Percentiles rank a stretch among this genome's conserved stretches.
Conservation (phyloP, 2,888 invertebrate species). For the Chirona hameri region DNA sequence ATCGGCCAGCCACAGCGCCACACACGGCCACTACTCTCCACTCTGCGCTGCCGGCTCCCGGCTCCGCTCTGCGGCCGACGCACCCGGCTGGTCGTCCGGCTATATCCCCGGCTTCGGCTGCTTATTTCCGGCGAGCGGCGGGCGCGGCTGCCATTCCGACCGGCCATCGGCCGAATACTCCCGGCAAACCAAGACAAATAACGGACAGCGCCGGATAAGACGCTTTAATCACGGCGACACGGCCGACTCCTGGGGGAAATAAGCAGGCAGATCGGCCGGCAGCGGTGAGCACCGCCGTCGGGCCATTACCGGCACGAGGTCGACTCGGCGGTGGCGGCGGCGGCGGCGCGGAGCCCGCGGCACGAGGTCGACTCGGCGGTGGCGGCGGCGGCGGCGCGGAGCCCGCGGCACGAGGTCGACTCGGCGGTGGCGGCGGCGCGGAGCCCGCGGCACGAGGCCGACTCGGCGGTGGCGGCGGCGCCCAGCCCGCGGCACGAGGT, state of each 20-base stretch:
- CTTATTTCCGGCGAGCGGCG: neutral
- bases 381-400: too few relatives aligned
- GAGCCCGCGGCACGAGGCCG: too few relatives aligned
- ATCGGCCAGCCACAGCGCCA: too few relatives aligned
- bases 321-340: neutral
- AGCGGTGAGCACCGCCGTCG: neutral
- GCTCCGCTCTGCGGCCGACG: too few relatives aligned
- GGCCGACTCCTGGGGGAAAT: neutral
- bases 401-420: neutral
- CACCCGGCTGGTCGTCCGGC: too few relatives aligned
- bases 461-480: too few relatives aligned
- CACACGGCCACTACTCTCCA: too few relatives aligned
- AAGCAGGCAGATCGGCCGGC: neutral
- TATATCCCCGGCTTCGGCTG: too few relatives aligned
- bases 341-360: too few relatives aligned
- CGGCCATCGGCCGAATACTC: neutral
- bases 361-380: too few relatives aligned
- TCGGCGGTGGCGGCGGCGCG: neutral
- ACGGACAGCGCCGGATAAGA: neutral
- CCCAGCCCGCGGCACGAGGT: neutral
- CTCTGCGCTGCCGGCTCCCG: too few relatives aligned
- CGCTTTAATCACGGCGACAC: neutral
- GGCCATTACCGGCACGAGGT: neutral
- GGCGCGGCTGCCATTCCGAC: neutral
- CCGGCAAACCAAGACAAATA: neutral